A percentile compares a stretch with the other conserved stretches of the same genome.
These are phyloP conservation scores for Piprites chloris DNA, from an alignment of 2,113 vertebrate genomes.

Conservation along the genomic window DNA sequence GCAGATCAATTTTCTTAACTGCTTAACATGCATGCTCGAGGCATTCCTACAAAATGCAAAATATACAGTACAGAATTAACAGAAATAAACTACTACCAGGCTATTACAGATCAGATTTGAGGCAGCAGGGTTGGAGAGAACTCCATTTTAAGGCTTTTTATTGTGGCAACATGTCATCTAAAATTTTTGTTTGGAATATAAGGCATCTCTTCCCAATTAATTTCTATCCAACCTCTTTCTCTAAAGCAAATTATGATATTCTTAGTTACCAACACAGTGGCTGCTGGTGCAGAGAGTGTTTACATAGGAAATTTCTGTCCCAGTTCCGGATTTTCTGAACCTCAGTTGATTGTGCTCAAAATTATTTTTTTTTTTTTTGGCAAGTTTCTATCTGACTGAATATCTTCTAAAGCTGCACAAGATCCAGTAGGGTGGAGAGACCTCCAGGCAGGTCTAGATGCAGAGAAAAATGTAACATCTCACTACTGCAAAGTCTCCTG, in stretches of 20 bases:
- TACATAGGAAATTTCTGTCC: background rate
- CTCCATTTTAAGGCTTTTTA: background rate
- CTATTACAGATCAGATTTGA: conserved; percentile 37
- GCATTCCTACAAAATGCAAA: conserved; percentile 46
- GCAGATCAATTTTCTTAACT: conserved; percentile 60
- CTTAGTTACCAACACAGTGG: background rate
- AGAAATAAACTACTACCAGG: conserved; percentile 39
- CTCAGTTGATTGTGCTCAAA: rapidly evolving
- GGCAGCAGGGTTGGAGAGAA: background rate
- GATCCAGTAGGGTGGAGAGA: background rate
- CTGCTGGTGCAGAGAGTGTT: background rate
- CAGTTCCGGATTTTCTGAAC: background rate
- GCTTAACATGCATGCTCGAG: conserved; percentile 52
- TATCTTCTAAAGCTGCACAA: background rate
- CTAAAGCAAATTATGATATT: background rate
- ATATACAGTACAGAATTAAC: conserved; percentile 23
- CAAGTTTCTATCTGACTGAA: background rate
- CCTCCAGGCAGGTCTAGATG: background rate
- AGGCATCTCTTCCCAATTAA: background rate
- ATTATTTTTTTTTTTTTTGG: background rate
- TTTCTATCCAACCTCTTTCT: background rate
- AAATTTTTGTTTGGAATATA: background rate
- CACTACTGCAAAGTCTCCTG: background rate
- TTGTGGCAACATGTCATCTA: background rate
- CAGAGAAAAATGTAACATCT: background rate